Percentiles rank a stretch among this genome's conserved stretches.
Evolutionary conservation across 53 echinoderm and acorn worm species (phyloP).

Genomic region (Stichopus horrens): DNA sequence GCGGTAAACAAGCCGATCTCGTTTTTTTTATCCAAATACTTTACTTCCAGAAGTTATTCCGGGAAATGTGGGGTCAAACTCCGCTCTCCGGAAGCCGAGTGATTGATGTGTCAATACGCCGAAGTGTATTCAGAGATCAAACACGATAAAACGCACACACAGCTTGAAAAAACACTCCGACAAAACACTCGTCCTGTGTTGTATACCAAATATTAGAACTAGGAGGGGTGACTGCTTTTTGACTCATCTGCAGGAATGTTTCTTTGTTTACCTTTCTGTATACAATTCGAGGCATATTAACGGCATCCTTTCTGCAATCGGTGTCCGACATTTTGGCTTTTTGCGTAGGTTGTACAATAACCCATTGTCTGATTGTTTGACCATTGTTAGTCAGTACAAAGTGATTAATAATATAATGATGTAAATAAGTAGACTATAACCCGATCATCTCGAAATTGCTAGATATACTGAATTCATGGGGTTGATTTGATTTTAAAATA

Average conservation of each 20-base stretch:
- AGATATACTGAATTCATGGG: too few relatives aligned
- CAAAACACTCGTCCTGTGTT: neutral
- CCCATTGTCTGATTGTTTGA: too few relatives aligned
- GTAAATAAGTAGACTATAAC: too few relatives aligned
- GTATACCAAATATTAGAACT: conserved; percentile 1
- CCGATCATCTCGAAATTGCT: too few relatives aligned
- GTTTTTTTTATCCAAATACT: neutral
- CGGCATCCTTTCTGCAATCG: too few relatives aligned
- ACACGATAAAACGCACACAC: neutral
- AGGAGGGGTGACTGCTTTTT: conserved; percentile 14
- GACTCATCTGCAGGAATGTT: conserved; percentile 34
- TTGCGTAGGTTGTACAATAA: too few relatives aligned
- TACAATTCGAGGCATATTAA: too few relatives aligned
- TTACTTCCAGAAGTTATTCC: neutral
- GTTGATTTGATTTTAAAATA: too few relatives aligned
- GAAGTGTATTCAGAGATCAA: neutral
- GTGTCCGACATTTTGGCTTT: too few relatives aligned
- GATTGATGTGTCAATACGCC: conserved; percentile 33
- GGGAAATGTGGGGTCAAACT: conserved; percentile 28
- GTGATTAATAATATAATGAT: too few relatives aligned
- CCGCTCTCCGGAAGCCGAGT: conserved; percentile 18
- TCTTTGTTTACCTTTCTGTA: neutral
- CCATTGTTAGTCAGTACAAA: too few relatives aligned
- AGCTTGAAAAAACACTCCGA: neutral
- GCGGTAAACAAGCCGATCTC: neutral